Base-by-base conservation (phyloP, 2,113 vertebrate genomes). In the Lamprotornis superbus region DNA sequence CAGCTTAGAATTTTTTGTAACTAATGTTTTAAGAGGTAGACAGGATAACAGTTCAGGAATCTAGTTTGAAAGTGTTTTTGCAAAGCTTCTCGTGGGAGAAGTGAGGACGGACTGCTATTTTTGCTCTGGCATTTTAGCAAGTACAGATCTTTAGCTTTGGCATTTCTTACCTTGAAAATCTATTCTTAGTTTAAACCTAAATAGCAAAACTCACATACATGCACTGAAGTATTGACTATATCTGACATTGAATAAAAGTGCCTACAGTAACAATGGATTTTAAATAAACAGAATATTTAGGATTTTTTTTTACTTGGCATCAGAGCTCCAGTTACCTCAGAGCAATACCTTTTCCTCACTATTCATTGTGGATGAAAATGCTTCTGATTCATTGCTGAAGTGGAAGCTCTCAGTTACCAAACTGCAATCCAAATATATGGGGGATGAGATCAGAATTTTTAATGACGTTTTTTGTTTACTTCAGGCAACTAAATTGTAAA, bases 41-140 rank as follows among this genome's bases (percentile, higher is more conserved):
- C 25, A 73, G 70, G 52, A 17, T 90, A 92, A 59, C 52, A 71
- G 30, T 67, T 89, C 25, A 90, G 60, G 74, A 95, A 91, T 75
- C 56, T 31, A 81, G 33, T 83, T 75, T 44, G 40, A 82, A 90
- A 84, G 50, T 74, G 47, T 28, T 74, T 92, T 84, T 90, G 63
- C 65, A 59, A 89, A 85, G 67, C 59, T 95, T 52, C 85, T 95
- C 0, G 22, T 88, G 90, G 87, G 87, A 95, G 90, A 94, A 89
- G 53, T 87, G 80, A 75, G 80, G 85, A 89, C 0, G 17, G 59
- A 91, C 53, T 90, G 78, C 83, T 96, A 74, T 64, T 91, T 96
- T 96, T 96, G 76, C 59, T 94, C 75, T 81, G 80, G 70, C 68
- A 76, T 88, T 94, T 95, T 93, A 84, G 67, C 71, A 71, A 90